Conservation (phyloP, 2,797 vertebrate species). For the Moxostoma hubbsi region DNA sequence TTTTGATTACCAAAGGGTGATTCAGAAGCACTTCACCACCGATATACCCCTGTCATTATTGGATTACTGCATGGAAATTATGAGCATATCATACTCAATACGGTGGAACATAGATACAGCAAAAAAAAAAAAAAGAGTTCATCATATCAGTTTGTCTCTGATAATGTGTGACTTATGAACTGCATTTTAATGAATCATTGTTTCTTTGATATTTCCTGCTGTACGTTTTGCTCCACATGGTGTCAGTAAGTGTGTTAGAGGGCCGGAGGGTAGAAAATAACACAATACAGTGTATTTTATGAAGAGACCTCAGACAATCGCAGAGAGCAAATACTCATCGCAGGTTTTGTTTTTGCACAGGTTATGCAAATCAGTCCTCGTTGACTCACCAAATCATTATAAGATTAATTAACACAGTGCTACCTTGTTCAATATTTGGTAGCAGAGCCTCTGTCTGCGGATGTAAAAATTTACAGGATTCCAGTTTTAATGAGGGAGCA, state of each 20-base stretch:
- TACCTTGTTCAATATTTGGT: slow-evolving; percentile 83
- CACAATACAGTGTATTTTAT: slow-evolving; percentile 46
- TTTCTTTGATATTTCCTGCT: slow-evolving; percentile 56
- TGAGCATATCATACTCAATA: background rate
- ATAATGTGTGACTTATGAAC: slow-evolving; percentile 26
- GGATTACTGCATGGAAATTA: background rate
- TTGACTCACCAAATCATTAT: slow-evolving; percentile 62
- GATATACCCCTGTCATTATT: background rate
- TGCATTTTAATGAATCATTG: slow-evolving; percentile 56
- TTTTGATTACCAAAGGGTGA: background rate
- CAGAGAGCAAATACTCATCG: slow-evolving; percentile 46
- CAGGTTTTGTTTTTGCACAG: slow-evolving; percentile 64
- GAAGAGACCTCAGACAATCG: slow-evolving; percentile 46
- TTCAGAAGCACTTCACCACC: background rate
- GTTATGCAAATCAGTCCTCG: slow-evolving; percentile 73
- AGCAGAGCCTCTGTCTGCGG: slow-evolving; percentile 76
- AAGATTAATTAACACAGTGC: slow-evolving; percentile 84
- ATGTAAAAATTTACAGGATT: slow-evolving; percentile 82
- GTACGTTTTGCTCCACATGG: slow-evolving; percentile 38
- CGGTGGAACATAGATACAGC: background rate
- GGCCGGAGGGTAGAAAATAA: slow-evolving; percentile 60
- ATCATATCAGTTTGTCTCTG: slow-evolving; percentile 33
- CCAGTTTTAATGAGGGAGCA: slow-evolving; percentile 77
- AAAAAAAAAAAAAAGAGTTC: background rate
- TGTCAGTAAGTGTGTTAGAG: slow-evolving; percentile 55